A percentile compares a stretch with the other conserved stretches of the same genome.
phyloP scores from a whole-genome alignment of 1,140 invertebrate genomes.

The Zaprionus capensis region DNA sequence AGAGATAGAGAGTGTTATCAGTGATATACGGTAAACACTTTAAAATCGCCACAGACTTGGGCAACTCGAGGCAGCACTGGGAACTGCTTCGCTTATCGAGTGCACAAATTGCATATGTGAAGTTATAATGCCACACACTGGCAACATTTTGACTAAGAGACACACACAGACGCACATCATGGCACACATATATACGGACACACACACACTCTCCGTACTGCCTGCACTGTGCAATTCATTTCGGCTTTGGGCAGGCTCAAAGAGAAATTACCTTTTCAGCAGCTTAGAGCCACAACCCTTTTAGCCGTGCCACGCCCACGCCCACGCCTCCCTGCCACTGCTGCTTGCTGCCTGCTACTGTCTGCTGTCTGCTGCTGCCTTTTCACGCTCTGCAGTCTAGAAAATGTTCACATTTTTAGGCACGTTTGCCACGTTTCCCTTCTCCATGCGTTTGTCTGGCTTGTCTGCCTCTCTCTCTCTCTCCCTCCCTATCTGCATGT shows the following conservation, averaged over 20 bases:
- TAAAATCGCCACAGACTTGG: neutral
- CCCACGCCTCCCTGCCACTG: conserved; percentile 23
- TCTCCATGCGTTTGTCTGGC: conserved; percentile 58
- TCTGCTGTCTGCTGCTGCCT: conserved; percentile 46
- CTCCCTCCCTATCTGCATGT: neutral
- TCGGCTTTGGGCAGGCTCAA: conserved; percentile 51
- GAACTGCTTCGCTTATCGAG: conserved; percentile 62
- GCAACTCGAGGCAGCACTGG: conserved; percentile 35
- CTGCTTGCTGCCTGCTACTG: neutral
- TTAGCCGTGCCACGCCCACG: conserved; percentile 50
- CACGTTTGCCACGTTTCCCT: conserved; percentile 57
- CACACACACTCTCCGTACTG: neutral
- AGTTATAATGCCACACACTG: conserved; percentile 55
- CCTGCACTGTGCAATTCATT: conserved; percentile 64
- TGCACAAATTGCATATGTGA: conserved; percentile 67
- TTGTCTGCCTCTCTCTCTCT: conserved; percentile 17
- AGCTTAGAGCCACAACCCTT: conserved; percentile 44
- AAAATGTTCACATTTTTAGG: conserved; percentile 76
- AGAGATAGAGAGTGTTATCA: no score
- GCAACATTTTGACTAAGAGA: conserved; percentile 7
- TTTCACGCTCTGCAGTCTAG: conserved; percentile 72
- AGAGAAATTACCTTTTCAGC: conserved; percentile 75
- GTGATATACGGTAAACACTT: neutral
- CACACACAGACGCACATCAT: conserved; percentile 4
- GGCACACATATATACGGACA: neutral